Base-by-base conservation (phyloP, 2,113 vertebrate genomes). In the Brachyistius frenatus region DNA sequence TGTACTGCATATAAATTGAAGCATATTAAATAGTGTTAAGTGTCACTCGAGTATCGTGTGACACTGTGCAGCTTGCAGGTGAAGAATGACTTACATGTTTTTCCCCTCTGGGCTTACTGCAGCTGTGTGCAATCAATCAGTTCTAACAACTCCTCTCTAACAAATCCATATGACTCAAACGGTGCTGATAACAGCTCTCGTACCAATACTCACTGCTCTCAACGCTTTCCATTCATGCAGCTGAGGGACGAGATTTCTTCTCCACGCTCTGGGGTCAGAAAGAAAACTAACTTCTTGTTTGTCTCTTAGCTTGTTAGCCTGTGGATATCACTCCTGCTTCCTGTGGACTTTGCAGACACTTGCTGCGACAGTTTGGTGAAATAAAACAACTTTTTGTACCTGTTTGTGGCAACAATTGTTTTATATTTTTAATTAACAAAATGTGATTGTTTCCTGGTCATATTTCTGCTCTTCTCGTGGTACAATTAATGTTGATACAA, bases 91-190 rank as follows among this genome's bases (percentile, higher is more conserved):
- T 16, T 47, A 15, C 52, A 23, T 65, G 72, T 37, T 55, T 52
- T 33, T 13, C 5, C 15, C n/a, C 61, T 36, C 41, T 56, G 60
- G 61, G 71, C 31, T 63, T 13, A 41, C 70, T 1, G 70, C 70
- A 53, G 58, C 58, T 73, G 49, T 64, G 61, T 44, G 37, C 31
- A 32, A 37, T 65, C 49, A 39, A 50, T 63, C 49, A 16, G 36
- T 64, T 73, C 49, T 5, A 37, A 37, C 37, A 37, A 7, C 37
- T 37, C 37, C 37, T 23, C 23, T 23, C 23, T 23, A 23, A 23
- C 23, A 23, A 23, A 23, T 23, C 23, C 23, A 23, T 23, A 23
- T 23, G 23, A 23, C 23, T 23, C 23, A 23, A 23, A 23, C 23
- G 23, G 23, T 23, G 23, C 23, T 23, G 23, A 23, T 23, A 23